Evolutionary conservation across 2,888 invertebrate genomes (phyloP), one percentile per base, ranked within the genome.

Genomic region (Amiota minor): DNA sequence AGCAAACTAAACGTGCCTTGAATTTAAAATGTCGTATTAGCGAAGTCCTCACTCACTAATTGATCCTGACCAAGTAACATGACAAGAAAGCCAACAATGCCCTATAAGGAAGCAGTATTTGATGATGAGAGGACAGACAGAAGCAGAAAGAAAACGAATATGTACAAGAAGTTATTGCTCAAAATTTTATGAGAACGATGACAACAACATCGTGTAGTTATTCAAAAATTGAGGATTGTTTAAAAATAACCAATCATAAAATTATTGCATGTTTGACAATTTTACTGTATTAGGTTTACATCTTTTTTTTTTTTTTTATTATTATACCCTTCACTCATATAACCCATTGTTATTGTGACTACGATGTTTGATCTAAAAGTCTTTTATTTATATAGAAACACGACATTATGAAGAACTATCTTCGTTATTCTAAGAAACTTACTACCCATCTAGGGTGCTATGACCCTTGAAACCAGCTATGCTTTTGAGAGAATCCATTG

Each of bases 1-100:
- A 88, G 88, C 88, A 88, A 79, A 86, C 83, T 74, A 87, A 85
- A 88, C 89, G 89, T 89, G 89, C 88, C 81, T 88, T 83, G 89
- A 86, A 89, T 89, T 87, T 86, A 80, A 84, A 86, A 78, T 80
- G 79, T 82, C 81, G 78, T 81, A 81, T 84, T 84, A 83, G 82
- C 78, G 81, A 85, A 86, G 81, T 84, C 82, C 81, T 81, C 87
- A 35, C 35, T 35, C 35, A 84, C 88, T 88, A 88, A 88, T 88
- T 88, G 88, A 89, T 88, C 86, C 79, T 74, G 64, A 72, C 76
- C 53, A 76, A 75, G 75, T 76, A 82, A 74, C 81, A 77, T 77
- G 83, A 79, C 81, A 70, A 62, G 23, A 18, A 72, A 75, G 46
- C 49, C 59, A 69, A 67, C 69, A 35, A 74, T 72, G 71, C 47